Base-by-base conservation (phyloP, 2,797 vertebrate genomes). In the Galagoides demidoff region DNA sequence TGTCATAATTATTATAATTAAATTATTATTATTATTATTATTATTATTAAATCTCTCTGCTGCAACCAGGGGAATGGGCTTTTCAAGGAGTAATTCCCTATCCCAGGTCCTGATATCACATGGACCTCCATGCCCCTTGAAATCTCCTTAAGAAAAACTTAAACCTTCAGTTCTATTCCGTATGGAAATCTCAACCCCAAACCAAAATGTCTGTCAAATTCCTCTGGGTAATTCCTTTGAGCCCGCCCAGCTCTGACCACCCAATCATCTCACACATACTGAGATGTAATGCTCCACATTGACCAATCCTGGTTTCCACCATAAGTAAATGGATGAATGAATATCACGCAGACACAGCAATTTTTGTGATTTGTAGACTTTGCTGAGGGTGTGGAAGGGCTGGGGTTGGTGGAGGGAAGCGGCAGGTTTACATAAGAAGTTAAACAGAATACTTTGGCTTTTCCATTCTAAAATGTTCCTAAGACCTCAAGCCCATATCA, bases 141-240 rank as follows among this genome's bases (percentile, higher is more conserved):
- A 82, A 88, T 66, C 45, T 90, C 31, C 71, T 29, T 59, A 89
- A 20, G 43, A 37, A 61, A 90, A 90, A 66, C 14, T 13, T 73
- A 74, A 55, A 61, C n/a, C 29, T 71, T 49, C 37, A 52, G 14
- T 81, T 77, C 55, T 20, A 63, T 66, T 88, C 29, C 14, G n/a
- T 55, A 68, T 11, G 19, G 5, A 85, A 59, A 0, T 34, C 43
- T 76, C 52, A 89, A 61, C 9, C 57, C 16, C 55, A 77, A 23
- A 37, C 49, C 3, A 63, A 88, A 34, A 66, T n/a, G 7, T 49
- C 73, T 52, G 5, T 27, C 16, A 55, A 61, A 68, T 49, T 43
- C 57, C 59, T 43, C 16, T 23, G 29, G 31, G 59, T 43, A 71
- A 66, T 83, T 31, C 39, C 19, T 66, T 16, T 6, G 2, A 29